phyloP scores from a whole-genome alignment of 2,888 invertebrate genomes.

The Metopia argyrocephala region DNA sequence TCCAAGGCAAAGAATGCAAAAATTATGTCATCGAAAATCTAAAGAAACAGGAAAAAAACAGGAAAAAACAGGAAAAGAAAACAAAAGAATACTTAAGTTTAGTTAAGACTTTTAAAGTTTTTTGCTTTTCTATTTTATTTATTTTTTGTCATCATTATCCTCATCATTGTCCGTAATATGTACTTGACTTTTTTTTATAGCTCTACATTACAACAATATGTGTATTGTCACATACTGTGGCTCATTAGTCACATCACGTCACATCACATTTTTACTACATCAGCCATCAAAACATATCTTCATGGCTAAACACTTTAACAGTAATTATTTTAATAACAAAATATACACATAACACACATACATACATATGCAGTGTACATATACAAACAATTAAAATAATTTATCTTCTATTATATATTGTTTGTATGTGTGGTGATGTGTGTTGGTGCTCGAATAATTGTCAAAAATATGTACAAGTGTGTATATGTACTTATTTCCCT shows the following conservation, averaged over 20 bases:
- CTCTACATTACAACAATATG: not conserved
- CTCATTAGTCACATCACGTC: slow-evolving; percentile 25
- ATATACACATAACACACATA: slow-evolving; percentile 3
- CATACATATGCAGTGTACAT: not conserved
- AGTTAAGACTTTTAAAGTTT: not conserved
- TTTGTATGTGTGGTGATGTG: too few relatives aligned
- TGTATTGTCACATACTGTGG: slow-evolving; percentile 11
- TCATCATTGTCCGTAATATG: not conserved
- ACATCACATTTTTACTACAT: not conserved
- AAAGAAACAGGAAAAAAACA: slow-evolving; percentile 71
- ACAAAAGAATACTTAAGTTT: not conserved
- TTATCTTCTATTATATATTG: not conserved
- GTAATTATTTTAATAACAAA: slow-evolving; percentile 46
- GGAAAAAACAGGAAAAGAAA: not conserved
- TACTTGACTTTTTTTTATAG: not conserved
- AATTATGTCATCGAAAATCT: slow-evolving; percentile 98
- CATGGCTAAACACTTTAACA: slow-evolving; percentile 27
- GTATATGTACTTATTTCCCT: too few relatives aligned
- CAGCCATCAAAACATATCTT: not conserved
- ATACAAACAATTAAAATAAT: not conserved
- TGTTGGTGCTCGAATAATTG: not conserved
- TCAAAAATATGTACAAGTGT: slow-evolving; percentile 15
- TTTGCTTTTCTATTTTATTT: too few relatives aligned
- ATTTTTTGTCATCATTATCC: not conserved
- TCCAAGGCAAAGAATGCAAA: slow-evolving; percentile 98